These are phyloP conservation scores for Styela plicata DNA, from an alignment of 23 tunicate species.

Conservation along the genomic window DNA sequence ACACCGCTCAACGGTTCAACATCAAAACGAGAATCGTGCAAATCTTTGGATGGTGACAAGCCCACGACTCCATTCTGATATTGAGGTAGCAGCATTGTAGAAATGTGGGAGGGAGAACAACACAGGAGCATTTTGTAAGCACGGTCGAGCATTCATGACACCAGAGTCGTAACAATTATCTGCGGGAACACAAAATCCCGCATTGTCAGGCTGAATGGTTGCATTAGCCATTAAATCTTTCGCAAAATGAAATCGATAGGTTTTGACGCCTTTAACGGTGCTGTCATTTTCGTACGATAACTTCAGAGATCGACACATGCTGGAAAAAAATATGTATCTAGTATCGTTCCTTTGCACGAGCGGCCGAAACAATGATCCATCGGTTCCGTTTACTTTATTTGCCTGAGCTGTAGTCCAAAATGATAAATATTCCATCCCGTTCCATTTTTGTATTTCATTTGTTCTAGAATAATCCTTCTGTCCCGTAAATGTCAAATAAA, in stretches of 20 bases:
- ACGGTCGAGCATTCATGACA: slow-evolving; percentile 61
- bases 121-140: slow-evolving; percentile 81
- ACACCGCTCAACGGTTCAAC: slow-evolving; percentile 63
- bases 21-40: slow-evolving; percentile 66
- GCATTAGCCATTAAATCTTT: slow-evolving; percentile 51
- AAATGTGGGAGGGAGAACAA: slow-evolving; percentile 75
- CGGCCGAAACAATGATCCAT: slow-evolving; percentile 77
- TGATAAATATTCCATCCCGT: slow-evolving; percentile 37
- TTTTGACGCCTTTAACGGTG: slow-evolving; percentile 59
- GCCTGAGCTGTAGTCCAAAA: slow-evolving; percentile 64
- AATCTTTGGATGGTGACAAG: slow-evolving; percentile 42
- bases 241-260: slow-evolving; percentile 63
- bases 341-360: slow-evolving; percentile 31
- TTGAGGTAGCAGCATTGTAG: slow-evolving; percentile 64
- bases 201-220: slow-evolving; percentile 54
- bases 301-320: slow-evolving; percentile 72
- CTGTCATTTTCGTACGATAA: slow-evolving; percentile 43
- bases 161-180: slow-evolving; percentile 65
- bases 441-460: slow-evolving; percentile 60
- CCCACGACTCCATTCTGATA: slow-evolving; percentile 61
- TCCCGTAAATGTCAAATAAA: slow-evolving; percentile 65
- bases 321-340: slow-evolving; percentile 76
- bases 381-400: slow-evolving; percentile 86
- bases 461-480: slow-evolving; percentile 34
- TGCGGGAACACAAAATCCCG: slow-evolving; percentile 80